Evolutionary conservation across 2,113 vertebrate genomes (phyloP).

Genomic region (Charina bottae): DNA sequence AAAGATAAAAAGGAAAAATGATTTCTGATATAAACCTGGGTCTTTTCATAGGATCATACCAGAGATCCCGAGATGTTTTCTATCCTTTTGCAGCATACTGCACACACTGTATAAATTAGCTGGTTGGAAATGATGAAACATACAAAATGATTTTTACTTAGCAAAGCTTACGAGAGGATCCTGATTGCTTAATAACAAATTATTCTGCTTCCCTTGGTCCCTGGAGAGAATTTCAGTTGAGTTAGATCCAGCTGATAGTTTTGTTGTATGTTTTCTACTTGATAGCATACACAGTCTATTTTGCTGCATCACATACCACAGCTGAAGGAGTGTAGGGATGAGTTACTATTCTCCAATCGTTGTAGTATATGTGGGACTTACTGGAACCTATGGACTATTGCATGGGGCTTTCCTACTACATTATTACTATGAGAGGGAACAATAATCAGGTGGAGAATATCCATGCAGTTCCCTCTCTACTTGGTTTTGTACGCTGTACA

Average conservation of each 20-base stretch:
- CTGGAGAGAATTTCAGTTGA: neutral
- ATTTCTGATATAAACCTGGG: neutral
- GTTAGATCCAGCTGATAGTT: neutral
- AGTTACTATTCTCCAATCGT: neutral
- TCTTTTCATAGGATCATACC: neutral
- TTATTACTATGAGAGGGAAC: neutral
- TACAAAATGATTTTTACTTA: neutral
- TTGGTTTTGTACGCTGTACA: neutral
- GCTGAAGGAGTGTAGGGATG: neutral
- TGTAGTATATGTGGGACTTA: neutral
- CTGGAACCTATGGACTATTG: neutral
- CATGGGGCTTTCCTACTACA: neutral
- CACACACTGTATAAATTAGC: neutral
- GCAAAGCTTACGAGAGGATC: conserved; percentile 5
- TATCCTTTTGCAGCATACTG: neutral
- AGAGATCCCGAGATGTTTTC: neutral
- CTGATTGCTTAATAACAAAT: conserved; percentile 30
- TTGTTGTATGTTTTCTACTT: neutral
- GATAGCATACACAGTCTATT: neutral
- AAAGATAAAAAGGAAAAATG: neutral
- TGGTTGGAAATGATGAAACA: neutral
- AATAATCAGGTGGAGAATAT: neutral
- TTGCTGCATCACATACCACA: neutral
- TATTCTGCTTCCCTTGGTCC: neutral
- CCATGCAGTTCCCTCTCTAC: neutral